These are phyloP conservation scores for Cataglyphis hispanica DNA, from an alignment of 1,140 invertebrate species.

Conservation along the genomic window DNA sequence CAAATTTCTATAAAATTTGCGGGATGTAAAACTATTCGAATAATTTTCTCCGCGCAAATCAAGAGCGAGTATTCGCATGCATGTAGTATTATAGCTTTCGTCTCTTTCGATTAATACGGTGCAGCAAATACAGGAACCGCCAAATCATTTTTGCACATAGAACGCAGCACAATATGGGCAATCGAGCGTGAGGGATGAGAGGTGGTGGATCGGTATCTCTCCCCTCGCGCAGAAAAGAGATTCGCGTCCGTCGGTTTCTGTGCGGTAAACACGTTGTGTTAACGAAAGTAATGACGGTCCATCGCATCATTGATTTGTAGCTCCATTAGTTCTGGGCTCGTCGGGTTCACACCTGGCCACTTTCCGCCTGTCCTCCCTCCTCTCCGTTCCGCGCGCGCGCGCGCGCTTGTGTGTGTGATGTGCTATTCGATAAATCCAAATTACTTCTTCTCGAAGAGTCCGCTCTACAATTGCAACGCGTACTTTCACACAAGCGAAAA, in stretches of 20 bases:
- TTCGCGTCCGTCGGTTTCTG: slow-evolving; percentile 78
- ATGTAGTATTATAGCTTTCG: slow-evolving; percentile 44
- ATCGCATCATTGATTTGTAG: slow-evolving; percentile 85
- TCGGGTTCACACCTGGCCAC: slow-evolving; percentile 83
- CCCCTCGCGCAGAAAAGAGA: slow-evolving; percentile 67
- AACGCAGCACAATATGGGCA: slow-evolving; percentile 77
- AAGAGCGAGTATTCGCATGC: slow-evolving; percentile 6
- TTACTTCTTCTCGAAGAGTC: slow-evolving; percentile 77
- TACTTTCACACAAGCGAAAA: neutral
- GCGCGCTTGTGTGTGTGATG: neutral
- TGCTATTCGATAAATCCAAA: slow-evolving; percentile 82
- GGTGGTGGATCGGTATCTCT: slow-evolving; percentile 81
- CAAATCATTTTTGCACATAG: slow-evolving; percentile 81
- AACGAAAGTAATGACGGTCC: slow-evolving; percentile 84
- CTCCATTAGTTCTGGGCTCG: slow-evolving; percentile 85
- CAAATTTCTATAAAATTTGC: neutral
- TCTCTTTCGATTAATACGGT: slow-evolving; percentile 74
- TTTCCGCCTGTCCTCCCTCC: slow-evolving; percentile 35
- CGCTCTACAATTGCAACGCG: neutral
- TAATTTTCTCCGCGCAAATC: slow-evolving; percentile 38
- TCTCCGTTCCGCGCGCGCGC: too few species aligned
- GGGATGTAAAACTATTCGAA: neutral
- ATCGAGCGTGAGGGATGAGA: slow-evolving; percentile 84
- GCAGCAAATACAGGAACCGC: slow-evolving; percentile 75
- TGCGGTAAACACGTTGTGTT: slow-evolving; percentile 86